Conservation (phyloP, 2,797 vertebrate species). For the Aplochiton taeniatus region DNA sequence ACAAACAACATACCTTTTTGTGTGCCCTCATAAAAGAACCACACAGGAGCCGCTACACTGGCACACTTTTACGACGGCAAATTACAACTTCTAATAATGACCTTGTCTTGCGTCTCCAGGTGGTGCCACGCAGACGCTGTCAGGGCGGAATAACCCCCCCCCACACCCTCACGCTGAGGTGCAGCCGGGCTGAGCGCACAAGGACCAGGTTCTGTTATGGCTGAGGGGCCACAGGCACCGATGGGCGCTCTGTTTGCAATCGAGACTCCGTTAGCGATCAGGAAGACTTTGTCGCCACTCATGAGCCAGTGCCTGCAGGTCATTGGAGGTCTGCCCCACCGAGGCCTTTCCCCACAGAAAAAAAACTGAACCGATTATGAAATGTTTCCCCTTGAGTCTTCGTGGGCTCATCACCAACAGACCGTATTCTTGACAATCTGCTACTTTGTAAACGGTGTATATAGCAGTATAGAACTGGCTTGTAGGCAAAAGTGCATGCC, state of each 20-base stretch:
- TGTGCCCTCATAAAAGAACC: too few species aligned
- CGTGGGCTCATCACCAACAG: constrained; percentile 30
- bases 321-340: constrained; percentile 48
- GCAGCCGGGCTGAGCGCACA: background rate
- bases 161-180: constrained; percentile 8
- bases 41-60: too few species aligned
- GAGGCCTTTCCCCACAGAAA: constrained; percentile 63
- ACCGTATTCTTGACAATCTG: constrained; percentile 33
- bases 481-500: constrained; percentile 28
- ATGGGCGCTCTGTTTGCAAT: constrained; percentile 35
- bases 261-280: constrained; percentile 36
- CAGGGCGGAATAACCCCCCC: too few species aligned
- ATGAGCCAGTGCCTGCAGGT: constrained; percentile 41
- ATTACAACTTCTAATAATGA: too few species aligned
- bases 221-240: constrained; percentile 36
- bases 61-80: too few species aligned
- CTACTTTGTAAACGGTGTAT: constrained; percentile 28
- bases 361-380: constrained; percentile 54
- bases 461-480: constrained; percentile 38
- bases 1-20: too few species aligned
- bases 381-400: constrained; percentile 56
- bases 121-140: too few species aligned
- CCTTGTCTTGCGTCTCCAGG: too few species aligned
- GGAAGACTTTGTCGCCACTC: constrained; percentile 52
- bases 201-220: constrained; percentile 27